Percentiles rank a stretch among this genome's conserved stretches.
phyloP scores from a whole-genome alignment of 2,888 invertebrate species.

The Myathropa florea region DNA sequence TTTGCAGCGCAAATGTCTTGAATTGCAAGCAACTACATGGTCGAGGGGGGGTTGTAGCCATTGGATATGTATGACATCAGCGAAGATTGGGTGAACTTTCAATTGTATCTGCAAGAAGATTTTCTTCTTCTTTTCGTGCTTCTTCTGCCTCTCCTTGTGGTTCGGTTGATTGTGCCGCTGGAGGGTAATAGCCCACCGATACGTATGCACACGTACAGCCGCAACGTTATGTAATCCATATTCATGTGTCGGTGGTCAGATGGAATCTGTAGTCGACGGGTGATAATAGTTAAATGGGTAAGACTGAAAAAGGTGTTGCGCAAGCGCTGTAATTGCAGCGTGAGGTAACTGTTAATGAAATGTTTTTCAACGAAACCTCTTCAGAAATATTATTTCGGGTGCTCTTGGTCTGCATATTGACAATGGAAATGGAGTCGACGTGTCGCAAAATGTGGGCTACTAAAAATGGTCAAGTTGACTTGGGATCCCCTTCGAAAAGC shows the following conservation, averaged over 20 bases:
- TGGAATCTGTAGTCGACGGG: background rate
- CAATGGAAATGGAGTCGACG: background rate
- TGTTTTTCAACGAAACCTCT: constrained; percentile 13
- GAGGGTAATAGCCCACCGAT: constrained; percentile 58
- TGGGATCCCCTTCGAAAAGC: background rate
- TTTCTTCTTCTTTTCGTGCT: constrained; percentile 24
- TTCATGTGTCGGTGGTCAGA: constrained; percentile 42
- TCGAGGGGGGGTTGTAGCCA: background rate
- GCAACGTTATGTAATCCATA: constrained; percentile 47
- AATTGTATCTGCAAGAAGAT: constrained; percentile 63
- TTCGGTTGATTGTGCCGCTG: background rate
- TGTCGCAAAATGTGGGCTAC: constrained; percentile 33
- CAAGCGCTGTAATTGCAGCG: constrained; percentile 57
- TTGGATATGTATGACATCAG: constrained; percentile 56
- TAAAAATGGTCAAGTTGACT: background rate
- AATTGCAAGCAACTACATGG: constrained; percentile 17
- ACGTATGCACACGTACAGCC: constrained; percentile 17
- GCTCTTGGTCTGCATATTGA: constrained; percentile 29
- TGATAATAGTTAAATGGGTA: constrained; percentile 19
- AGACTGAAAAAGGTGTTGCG: constrained; percentile 37
- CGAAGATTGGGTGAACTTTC: constrained; percentile 61
- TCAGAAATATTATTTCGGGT: constrained; percentile 5
- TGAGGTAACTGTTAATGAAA: constrained; percentile 67
- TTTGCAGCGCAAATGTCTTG: constrained; percentile 39
- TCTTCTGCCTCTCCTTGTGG: background rate